Percentiles rank a stretch among this genome's conserved stretches.
phyloP scores from a whole-genome alignment of 1,140 invertebrate species.

The Solen grandis region DNA sequence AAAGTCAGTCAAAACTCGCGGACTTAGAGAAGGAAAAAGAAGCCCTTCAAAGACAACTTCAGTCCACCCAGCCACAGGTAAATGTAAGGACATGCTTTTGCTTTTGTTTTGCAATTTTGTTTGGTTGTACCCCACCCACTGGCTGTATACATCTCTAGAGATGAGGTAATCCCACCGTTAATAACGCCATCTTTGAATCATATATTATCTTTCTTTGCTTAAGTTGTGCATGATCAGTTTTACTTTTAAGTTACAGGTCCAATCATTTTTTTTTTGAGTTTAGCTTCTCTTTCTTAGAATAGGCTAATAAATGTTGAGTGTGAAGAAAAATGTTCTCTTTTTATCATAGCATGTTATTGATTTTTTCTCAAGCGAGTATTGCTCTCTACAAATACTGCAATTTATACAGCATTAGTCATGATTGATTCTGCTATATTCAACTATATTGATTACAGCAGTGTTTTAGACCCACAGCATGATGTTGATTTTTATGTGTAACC shows the following conservation, averaged over 20 bases:
- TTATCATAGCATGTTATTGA: too few species aligned
- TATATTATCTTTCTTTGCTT: neutral
- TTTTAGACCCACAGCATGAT: too few species aligned
- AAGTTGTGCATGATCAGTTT: too few species aligned
- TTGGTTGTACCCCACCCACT: constrained; percentile 26
- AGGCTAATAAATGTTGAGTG: too few species aligned
- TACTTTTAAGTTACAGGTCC: too few species aligned
- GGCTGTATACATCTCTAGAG: neutral
- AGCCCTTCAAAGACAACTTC: constrained; percentile 95
- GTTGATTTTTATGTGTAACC: too few species aligned
- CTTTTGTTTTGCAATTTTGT: neutral
- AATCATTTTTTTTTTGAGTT: neutral
- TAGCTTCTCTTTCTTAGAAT: constrained; percentile 12
- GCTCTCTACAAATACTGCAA: constrained; percentile 23
- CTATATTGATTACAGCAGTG: neutral
- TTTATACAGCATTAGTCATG: constrained; percentile 52
- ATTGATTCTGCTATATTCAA: constrained; percentile 46
- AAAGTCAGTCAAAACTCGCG: constrained; percentile 91
- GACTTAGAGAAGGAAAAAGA: constrained; percentile 97
- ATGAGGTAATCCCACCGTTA: neutral
- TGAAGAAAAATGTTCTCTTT: too few species aligned
- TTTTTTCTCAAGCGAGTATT: constrained; percentile 47
- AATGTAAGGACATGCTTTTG: constrained; percentile 51
- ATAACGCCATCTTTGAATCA: neutral
- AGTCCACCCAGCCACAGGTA: constrained; percentile 98